Evolutionary conservation across 1,140 invertebrate species (phyloP).

Genomic region (Contarinia nasturtii): DNA sequence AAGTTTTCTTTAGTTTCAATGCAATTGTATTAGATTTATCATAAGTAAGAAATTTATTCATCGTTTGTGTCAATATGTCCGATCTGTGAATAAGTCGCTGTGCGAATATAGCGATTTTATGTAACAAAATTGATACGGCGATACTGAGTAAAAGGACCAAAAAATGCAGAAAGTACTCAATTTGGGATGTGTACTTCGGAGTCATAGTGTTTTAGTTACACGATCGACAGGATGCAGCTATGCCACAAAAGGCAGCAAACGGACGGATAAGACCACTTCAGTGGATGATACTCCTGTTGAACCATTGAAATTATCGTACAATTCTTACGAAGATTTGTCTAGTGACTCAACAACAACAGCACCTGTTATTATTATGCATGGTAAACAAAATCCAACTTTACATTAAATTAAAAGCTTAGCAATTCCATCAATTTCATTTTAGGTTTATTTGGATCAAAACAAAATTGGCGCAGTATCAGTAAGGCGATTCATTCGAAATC

Average conservation of each 20-base stretch:
- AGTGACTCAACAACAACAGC: constrained; percentile 11
- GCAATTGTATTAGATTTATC: too few species aligned
- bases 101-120: too few species aligned
- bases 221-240: background rate
- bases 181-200: background rate
- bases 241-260: background rate
- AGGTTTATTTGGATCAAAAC: constrained; percentile 57
- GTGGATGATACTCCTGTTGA: background rate
- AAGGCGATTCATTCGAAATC: constrained; percentile 48
- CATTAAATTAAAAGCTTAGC: too few species aligned
- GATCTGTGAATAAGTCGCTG: too few species aligned
- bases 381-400: too few species aligned
- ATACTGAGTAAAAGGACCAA: too few species aligned
- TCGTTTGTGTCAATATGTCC: too few species aligned
- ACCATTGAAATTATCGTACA: constrained; percentile 36
- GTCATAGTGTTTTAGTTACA: background rate
- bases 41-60: too few species aligned
- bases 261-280: background rate
- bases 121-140: too few species aligned
- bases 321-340: constrained; percentile 28
- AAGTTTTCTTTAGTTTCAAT: too few species aligned
- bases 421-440: too few species aligned
- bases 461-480: constrained; percentile 63
- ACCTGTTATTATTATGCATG: constrained; percentile 69
- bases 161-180: background rate